These are phyloP conservation scores for Steatocranus sp. DNA, from an alignment of 2,797 vertebrate species.

Conservation along the genomic window DNA sequence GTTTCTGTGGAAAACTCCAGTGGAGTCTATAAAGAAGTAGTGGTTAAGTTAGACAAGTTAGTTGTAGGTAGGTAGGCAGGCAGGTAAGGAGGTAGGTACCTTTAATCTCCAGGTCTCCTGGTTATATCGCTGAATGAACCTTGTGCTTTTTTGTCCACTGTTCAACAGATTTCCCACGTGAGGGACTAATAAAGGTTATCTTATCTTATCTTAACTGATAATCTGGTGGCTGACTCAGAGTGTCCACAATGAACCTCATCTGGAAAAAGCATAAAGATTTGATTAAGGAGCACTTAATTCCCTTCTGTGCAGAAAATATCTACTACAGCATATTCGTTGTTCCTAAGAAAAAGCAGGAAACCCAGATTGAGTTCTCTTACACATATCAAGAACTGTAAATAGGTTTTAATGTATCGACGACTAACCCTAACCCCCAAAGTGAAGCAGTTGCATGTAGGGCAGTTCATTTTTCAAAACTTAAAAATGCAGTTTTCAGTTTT, in stretches of 20 bases:
- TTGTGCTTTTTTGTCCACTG: rapidly evolving
- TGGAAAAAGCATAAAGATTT: neutral
- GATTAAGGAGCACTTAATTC: rapidly evolving
- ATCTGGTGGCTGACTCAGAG: neutral
- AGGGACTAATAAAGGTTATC: neutral
- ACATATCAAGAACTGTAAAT: neutral
- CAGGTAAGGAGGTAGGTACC: neutral
- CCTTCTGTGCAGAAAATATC: neutral
- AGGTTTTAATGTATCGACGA: neutral
- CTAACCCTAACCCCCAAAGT: neutral
- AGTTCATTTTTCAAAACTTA: neutral
- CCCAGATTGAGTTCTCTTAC: neutral
- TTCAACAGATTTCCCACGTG: neutral
- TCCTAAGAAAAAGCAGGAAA: neutral
- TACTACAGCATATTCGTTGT: neutral
- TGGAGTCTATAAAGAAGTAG: neutral
- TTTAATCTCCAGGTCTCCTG: neutral
- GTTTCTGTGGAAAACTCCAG: neutral
- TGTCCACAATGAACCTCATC: neutral
- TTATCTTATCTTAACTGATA: neutral
- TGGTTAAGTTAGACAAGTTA: neutral
- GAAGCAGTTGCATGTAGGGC: neutral
- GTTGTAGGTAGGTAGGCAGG: neutral
- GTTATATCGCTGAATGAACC: neutral
- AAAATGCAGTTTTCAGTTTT: neutral